Percentiles rank a stretch among this genome's conserved stretches.
Conservation (phyloP, 2,113 vertebrate species). For the Tachycineta bicolor region DNA sequence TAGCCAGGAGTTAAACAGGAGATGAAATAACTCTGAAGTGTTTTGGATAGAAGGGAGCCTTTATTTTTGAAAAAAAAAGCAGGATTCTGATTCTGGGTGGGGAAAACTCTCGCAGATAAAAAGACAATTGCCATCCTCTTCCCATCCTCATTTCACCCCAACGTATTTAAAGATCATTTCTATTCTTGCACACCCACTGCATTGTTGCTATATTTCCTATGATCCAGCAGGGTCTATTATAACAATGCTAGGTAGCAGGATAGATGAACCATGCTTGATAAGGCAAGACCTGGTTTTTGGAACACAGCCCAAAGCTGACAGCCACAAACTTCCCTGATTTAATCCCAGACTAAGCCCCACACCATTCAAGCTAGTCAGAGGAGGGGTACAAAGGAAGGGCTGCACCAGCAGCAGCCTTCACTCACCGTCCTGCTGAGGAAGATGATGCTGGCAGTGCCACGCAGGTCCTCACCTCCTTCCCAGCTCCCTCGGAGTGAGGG, state of each 20-base stretch:
- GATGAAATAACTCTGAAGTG: conserved; percentile 55
- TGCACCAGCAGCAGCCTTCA: background rate
- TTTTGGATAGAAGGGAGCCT: background rate
- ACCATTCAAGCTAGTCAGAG: background rate
- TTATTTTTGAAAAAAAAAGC: conserved; percentile 18
- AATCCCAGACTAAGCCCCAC: background rate
- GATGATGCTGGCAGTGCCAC: rapidly evolving
- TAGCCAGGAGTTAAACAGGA: conserved; percentile 55
- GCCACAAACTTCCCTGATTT: background rate
- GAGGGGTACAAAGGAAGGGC: background rate
- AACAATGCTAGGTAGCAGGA: background rate
- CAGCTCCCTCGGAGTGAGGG: background rate
- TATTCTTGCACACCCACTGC: background rate
- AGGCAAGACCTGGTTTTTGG: background rate
- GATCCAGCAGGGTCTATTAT: background rate
- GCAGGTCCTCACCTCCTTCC: rapidly evolving
- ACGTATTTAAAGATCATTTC: conserved; percentile 1
- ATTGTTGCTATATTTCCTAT: background rate
- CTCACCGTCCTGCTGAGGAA: background rate
- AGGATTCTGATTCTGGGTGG: conserved; percentile 8
- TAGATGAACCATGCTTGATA: background rate
- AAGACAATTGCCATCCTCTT: conserved; percentile 9
- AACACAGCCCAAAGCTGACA: background rate
- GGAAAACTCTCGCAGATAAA: background rate
- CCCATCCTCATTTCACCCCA: background rate